These are phyloP conservation scores for Catharus ustulatus DNA, from an alignment of 2,797 vertebrate genomes.

Conservation along the genomic window DNA sequence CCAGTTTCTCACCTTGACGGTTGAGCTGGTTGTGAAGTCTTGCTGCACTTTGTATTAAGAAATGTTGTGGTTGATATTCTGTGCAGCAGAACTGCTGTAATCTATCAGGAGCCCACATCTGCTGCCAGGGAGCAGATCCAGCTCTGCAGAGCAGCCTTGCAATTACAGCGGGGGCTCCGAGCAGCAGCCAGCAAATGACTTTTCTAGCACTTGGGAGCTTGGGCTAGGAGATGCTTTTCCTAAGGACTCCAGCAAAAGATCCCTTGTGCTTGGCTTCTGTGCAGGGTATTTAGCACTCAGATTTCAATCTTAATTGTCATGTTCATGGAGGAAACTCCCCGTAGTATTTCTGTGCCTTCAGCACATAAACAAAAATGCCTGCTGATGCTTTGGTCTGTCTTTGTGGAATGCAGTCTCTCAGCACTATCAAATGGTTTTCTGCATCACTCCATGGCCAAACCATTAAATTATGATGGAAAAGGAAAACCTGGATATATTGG, in stretches of 20 bases:
- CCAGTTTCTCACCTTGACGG: neutral
- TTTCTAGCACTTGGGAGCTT: neutral
- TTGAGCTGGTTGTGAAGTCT: neutral
- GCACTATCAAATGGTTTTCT: neutral
- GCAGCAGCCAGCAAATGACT: neutral
- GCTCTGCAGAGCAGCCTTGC: neutral
- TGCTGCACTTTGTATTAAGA: neutral
- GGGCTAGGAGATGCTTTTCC: neutral
- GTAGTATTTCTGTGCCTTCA: neutral
- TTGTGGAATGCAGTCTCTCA: neutral
- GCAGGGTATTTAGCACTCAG: neutral
- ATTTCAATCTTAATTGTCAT: neutral
- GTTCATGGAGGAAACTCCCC: neutral
- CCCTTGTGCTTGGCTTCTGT: neutral
- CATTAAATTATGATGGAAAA: neutral
- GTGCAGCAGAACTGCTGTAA: neutral
- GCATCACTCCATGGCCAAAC: neutral
- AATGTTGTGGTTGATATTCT: neutral
- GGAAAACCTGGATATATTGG: neutral
- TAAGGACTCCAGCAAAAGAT: neutral
- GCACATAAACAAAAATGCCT: neutral
- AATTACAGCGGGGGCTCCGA: fast-evolving
- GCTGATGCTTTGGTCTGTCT: neutral
- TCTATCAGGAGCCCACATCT: neutral
- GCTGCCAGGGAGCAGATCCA: neutral